Percentiles rank a stretch among this genome's conserved stretches.
Conservation (phyloP, 2,113 vertebrate species). For the Alaudala cheleensis region DNA sequence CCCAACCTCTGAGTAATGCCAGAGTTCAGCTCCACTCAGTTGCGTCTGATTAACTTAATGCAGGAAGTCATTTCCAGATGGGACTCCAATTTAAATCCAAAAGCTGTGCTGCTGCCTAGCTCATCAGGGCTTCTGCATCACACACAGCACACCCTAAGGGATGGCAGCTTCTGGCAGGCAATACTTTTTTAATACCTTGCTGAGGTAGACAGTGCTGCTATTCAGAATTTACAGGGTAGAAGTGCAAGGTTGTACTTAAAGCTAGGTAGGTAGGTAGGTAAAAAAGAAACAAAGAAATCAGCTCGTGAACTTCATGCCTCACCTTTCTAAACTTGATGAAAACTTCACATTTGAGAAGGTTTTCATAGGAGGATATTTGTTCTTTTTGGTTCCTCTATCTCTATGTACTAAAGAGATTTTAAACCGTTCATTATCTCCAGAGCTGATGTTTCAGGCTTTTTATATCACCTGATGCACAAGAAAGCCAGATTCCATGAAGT, state of each 20-base stretch:
- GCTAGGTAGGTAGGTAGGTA: neutral
- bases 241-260: neutral
- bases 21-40: slow-evolving; percentile 5
- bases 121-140: neutral
- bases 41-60: slow-evolving; percentile 31
- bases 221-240: neutral
- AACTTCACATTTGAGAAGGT: neutral
- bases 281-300: neutral
- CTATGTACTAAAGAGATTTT: neutral
- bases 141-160: neutral
- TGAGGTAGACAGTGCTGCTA: neutral
- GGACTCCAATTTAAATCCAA: slow-evolving; percentile 14
- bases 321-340: neutral
- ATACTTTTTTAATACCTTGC: neutral
- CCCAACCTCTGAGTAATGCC: neutral
- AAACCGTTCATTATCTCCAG: neutral
- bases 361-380: neutral
- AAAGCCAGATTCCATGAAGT: neutral
- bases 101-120: neutral
- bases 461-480: neutral
- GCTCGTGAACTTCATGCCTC: neutral
- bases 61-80: slow-evolving; percentile 44
- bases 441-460: neutral
- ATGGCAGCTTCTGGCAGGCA: neutral
- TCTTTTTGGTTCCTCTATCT: neutral